Conservation (phyloP, 2,797 vertebrate species). For the Lagodon rhomboides region DNA sequence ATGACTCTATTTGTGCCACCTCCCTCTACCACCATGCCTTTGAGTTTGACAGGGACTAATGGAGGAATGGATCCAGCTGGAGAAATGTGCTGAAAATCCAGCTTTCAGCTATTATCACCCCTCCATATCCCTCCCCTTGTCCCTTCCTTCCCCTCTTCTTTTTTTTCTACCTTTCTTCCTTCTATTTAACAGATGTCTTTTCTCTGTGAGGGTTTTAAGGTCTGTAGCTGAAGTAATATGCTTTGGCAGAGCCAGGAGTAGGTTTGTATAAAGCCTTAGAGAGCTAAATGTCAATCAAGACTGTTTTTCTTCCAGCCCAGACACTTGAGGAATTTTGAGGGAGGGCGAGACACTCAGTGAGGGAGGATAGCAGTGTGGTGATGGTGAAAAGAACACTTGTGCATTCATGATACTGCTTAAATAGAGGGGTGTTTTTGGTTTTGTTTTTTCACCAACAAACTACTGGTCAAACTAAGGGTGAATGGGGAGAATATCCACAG, state of each 20-base stretch:
- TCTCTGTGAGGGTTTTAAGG: constrained; percentile 73
- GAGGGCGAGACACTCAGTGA: constrained; percentile 71
- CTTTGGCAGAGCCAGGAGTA: constrained; percentile 76
- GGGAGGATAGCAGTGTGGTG: constrained; percentile 54
- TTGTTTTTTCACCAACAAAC: constrained; percentile 2
- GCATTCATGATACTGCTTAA: constrained; percentile 34
- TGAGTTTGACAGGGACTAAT: constrained; percentile 52
- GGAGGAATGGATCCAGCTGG: constrained; percentile 65
- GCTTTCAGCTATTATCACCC: constrained; percentile 76
- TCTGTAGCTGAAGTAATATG: constrained; percentile 82
- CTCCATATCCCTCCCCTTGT: constrained; percentile 64
- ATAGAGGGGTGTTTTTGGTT: constrained; percentile 23
- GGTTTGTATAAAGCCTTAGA: constrained; percentile 79
- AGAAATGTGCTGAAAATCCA: constrained; percentile 72
- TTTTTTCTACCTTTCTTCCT: constrained; percentile 43
- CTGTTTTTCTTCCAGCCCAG: constrained; percentile 81
- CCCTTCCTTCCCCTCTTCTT: constrained; percentile 50
- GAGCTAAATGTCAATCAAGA: constrained; percentile 85
- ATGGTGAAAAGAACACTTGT: constrained; percentile 50
- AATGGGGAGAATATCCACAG: background rate
- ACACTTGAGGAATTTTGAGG: constrained; percentile 82
- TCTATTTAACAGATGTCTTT: constrained; percentile 79
- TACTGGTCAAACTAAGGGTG: background rate
- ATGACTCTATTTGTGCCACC: constrained; percentile 48
- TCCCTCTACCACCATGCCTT: constrained; percentile 37